A percentile compares a stretch with the other conserved stretches of the same genome.
Evolutionary conservation across 2,113 vertebrate genomes (phyloP).

Genomic region (Potamarius usumacintae): DNA sequence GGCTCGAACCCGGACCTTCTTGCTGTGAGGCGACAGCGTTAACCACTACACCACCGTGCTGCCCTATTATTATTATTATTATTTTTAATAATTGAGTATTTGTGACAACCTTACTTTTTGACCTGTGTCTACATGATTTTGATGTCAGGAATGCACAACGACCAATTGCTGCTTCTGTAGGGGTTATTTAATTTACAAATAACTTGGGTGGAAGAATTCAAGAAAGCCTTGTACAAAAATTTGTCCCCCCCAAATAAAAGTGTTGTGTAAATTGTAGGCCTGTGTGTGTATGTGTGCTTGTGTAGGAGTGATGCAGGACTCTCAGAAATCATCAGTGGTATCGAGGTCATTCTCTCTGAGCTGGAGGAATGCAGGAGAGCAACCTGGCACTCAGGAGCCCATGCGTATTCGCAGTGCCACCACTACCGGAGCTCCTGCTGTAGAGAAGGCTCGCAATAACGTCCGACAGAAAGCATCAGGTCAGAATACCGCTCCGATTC

Average conservation of each 20-base stretch:
- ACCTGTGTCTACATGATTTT: background rate
- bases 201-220: background rate
- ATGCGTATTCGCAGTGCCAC: constrained; percentile 96
- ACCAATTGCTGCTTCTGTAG: background rate
- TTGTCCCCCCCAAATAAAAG: background rate
- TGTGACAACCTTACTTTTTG: background rate
- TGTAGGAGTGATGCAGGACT: constrained; percentile 81
- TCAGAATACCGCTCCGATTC: constrained; percentile 59
- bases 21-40: no score
- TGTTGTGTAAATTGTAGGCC: background rate
- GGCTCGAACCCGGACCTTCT: no score
- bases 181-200: background rate
- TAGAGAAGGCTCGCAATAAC: constrained; percentile 91
- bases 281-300: constrained; percentile 4
- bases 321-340: constrained; percentile 82
- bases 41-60: no score
- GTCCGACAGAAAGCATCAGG: constrained; percentile 94
- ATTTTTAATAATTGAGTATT: background rate
- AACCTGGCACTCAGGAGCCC: constrained; percentile 78
- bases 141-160: background rate
- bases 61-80: background rate
- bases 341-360: constrained; percentile 94
- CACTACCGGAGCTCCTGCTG: constrained; percentile 91
- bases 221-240: background rate
- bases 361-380: constrained; percentile 88